Conservation (phyloP, 2,113 vertebrate genomes). For the Nibea albiflora region DNA sequence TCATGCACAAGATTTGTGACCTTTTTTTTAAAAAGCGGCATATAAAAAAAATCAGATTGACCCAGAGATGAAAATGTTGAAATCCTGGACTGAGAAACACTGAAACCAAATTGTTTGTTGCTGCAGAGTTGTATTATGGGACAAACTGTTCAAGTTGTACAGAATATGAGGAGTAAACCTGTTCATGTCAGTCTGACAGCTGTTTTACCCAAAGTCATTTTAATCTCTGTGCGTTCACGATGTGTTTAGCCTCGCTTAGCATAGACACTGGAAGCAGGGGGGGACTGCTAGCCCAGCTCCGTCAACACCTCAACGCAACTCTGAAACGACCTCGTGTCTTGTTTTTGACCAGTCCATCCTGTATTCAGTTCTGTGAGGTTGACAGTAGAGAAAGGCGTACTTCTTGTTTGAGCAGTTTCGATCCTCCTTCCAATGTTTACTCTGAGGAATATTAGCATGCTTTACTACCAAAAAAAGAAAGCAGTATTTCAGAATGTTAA, state of each 20-base stretch:
- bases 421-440: neutral
- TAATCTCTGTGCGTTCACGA: neutral
- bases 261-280: neutral
- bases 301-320: too few species aligned
- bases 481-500: too few species aligned
- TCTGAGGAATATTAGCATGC: neutral
- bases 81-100: neutral
- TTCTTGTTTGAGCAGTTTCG: neutral
- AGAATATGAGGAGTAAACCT: neutral
- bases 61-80: neutral
- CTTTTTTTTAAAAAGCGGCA: neutral
- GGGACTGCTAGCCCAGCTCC: neutral
- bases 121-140: neutral
- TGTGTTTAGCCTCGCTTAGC: neutral
- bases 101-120: neutral
- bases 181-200: neutral
- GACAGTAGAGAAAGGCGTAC: neutral
- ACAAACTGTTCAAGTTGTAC: neutral
- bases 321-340: too few species aligned
- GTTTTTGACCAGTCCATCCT: too few species aligned
- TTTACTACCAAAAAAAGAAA: neutral
- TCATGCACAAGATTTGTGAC: conserved; percentile 14
- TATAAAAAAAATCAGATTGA: neutral
- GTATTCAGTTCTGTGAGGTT: too few species aligned
- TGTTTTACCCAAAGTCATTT: neutral